phyloP scores from a whole-genome alignment of 2,113 vertebrate genomes.

The Hystrix cristata region DNA sequence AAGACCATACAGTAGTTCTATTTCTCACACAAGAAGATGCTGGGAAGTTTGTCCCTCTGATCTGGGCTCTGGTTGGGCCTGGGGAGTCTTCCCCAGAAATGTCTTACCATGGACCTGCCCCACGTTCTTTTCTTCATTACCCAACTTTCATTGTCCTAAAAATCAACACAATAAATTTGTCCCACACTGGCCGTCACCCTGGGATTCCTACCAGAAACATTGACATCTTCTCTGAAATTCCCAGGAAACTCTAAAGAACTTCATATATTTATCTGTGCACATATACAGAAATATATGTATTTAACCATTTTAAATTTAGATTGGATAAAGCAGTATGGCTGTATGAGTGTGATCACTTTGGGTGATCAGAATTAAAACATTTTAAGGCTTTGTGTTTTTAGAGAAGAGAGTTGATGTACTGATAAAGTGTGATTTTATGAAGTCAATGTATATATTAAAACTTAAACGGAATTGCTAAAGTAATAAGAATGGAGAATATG shows the following conservation, averaged over 20 bases:
- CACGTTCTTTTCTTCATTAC: not conserved
- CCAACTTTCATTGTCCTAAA: not conserved
- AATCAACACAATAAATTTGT: conserved; percentile 1
- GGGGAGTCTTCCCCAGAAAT: not conserved
- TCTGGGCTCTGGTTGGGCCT: not conserved
- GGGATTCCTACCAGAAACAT: not conserved
- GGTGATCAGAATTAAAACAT: conserved; percentile 39
- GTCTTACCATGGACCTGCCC: not conserved
- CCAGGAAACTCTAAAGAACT: conserved; percentile 16
- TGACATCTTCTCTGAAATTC: not conserved
- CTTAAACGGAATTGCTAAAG: not conserved
- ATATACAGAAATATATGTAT: not conserved
- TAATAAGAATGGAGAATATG: conserved; percentile 13
- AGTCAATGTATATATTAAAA: conserved; percentile 36
- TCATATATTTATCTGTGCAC: not conserved
- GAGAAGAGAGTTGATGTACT: not conserved
- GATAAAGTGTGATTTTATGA: conserved; percentile 25
- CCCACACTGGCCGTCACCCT: not conserved
- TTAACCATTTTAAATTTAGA: conserved; percentile 18
- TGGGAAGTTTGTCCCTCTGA: conserved; percentile 7
- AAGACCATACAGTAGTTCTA: not conserved
- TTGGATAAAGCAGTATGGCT: conserved; percentile 14
- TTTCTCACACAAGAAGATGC: not conserved
- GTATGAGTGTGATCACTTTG: not conserved
- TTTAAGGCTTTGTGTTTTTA: conserved; percentile 28